Evolutionary conservation across 2,888 invertebrate genomes (phyloP).

Genomic region (Cenopis cana): DNA sequence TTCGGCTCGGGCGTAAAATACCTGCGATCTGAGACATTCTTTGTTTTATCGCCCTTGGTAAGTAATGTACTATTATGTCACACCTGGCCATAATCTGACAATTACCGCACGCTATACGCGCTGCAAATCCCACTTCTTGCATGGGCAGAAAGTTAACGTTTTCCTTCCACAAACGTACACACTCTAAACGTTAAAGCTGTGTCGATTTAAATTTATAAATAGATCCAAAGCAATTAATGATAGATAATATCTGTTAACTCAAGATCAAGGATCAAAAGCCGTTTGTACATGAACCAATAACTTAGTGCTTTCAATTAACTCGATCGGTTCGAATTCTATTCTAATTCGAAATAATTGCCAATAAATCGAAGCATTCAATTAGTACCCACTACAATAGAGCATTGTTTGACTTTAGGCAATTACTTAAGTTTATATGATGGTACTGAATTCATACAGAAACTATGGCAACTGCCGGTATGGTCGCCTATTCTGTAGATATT

Average conservation of each 20-base stretch:
- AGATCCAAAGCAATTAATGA: background rate
- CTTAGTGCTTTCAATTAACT: constrained; percentile 24
- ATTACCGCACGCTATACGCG: too few relatives aligned
- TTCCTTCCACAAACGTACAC: background rate
- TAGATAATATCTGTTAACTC: background rate
- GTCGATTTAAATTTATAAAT: too few relatives aligned
- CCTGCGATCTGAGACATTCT: too few relatives aligned
- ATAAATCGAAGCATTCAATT: constrained; percentile 41
- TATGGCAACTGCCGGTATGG: background rate
- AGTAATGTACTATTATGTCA: too few relatives aligned
- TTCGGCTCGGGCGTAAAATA: too few relatives aligned
- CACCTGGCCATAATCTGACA: too few relatives aligned
- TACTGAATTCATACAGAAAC: constrained; percentile 36
- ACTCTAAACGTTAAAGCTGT: too few relatives aligned
- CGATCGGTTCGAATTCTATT: constrained; percentile 33
- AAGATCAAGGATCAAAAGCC: constrained; percentile 14
- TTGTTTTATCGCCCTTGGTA: too few relatives aligned
- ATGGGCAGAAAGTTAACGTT: background rate
- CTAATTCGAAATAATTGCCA: constrained; percentile 33
- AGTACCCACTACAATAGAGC: constrained; percentile 33
- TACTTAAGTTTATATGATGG: constrained; percentile 32
- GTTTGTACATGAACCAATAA: constrained; percentile 25
- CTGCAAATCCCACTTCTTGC: too few relatives aligned
- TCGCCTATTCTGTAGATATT: background rate
- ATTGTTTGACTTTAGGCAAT: constrained; percentile 42